A percentile compares a stretch with the other conserved stretches of the same genome.
These are phyloP conservation scores for Alaudala cheleensis DNA, from an alignment of 2,113 vertebrate species.

Conservation along the genomic window DNA sequence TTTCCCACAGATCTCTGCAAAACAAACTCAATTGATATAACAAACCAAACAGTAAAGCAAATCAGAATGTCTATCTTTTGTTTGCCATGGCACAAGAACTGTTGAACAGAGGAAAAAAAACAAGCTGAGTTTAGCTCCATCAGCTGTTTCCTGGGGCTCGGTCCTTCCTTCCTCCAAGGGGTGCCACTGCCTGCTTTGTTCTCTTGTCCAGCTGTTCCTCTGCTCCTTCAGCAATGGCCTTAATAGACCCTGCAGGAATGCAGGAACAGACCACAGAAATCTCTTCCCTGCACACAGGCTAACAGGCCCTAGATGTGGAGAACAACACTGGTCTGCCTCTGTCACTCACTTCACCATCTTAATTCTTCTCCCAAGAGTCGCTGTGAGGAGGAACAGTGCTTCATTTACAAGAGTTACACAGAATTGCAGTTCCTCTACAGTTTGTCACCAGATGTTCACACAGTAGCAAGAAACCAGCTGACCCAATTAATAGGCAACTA, in stretches of 20 bases:
- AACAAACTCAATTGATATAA: constrained; percentile 64
- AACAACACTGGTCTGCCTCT: not conserved
- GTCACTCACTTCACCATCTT: not conserved
- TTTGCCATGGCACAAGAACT: constrained; percentile 85
- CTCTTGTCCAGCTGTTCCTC: constrained; percentile 76
- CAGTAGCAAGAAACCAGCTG: not conserved
- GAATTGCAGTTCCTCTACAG: not conserved
- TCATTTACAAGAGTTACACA: not conserved
- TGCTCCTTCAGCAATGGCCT: constrained; percentile 74
- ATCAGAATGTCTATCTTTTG: constrained; percentile 77
- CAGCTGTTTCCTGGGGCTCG: constrained; percentile 78
- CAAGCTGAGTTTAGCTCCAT: constrained; percentile 81
- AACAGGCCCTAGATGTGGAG: not conserved
- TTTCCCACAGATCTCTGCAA: constrained; percentile 69
- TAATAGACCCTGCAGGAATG: constrained; percentile 76
- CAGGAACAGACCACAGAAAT: constrained; percentile 51
- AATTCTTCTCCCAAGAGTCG: not conserved
- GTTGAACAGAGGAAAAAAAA: constrained; percentile 77
- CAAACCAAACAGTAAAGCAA: constrained; percentile 78
- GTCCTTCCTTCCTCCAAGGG: constrained; percentile 79
- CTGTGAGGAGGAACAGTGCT: not conserved
- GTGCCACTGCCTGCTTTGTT: constrained; percentile 80
- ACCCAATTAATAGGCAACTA: not conserved
- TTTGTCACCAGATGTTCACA: not conserved
- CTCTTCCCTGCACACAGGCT: not conserved